phyloP scores from a whole-genome alignment of 2,888 invertebrate genomes.

The Andrena camellia region DNA sequence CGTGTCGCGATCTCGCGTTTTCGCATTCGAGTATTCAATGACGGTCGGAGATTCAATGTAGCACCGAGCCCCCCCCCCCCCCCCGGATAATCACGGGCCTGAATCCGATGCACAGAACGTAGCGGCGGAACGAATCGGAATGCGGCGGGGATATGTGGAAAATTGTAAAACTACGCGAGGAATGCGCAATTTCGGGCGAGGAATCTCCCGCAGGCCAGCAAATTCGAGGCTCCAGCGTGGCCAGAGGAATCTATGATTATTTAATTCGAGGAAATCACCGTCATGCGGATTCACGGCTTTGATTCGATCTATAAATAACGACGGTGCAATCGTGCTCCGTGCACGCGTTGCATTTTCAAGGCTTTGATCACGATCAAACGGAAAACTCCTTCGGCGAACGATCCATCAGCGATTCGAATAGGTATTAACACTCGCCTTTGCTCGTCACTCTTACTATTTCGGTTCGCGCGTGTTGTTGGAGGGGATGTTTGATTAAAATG shows the following conservation, averaged over 20 bases:
- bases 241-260: slow-evolving; percentile 40
- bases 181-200: slow-evolving; percentile 37
- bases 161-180: slow-evolving; percentile 53
- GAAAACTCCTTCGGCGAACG: background rate
- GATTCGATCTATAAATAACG: slow-evolving; percentile 44
- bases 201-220: slow-evolving; percentile 2
- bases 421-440: background rate
- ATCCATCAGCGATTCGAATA: background rate
- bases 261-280: slow-evolving; percentile 44
- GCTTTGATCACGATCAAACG: background rate
- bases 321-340: background rate
- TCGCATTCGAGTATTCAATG: slow-evolving; percentile 9
- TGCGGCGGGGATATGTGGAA: background rate
- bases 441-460: no score
- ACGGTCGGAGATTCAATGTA: slow-evolving; percentile 17
- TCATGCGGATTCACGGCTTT: background rate
- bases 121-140: no score
- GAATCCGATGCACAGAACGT: background rate
- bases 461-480: no score
- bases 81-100: background rate
- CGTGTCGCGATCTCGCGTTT: background rate
- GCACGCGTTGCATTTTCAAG: background rate
- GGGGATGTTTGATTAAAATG: no score
- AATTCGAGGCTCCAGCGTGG: background rate
- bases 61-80: background rate